Percentiles rank a stretch among this genome's conserved stretches.
These are phyloP conservation scores for Cyprinus carpio DNA, from an alignment of 2,113 vertebrate genomes.

Conservation along the genomic window DNA sequence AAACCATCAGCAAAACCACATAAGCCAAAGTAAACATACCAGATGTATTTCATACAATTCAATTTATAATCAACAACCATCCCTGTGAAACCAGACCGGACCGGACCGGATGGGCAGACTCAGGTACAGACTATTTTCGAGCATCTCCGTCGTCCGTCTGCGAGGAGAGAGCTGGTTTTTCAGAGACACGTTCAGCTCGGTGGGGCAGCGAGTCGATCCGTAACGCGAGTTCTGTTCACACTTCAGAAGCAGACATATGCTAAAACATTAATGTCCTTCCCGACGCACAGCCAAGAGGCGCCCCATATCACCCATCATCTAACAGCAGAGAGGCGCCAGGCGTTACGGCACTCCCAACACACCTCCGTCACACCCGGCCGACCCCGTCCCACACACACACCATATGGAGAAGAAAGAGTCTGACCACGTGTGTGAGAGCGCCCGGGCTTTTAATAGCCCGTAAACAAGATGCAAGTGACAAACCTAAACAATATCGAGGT, in stretches of 20 bases:
- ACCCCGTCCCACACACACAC: conserved; percentile 31
- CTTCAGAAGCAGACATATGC: conserved; percentile 50
- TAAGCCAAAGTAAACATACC: background rate
- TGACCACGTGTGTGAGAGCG: conserved; percentile 28
- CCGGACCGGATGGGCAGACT: background rate
- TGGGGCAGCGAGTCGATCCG: too few relatives aligned
- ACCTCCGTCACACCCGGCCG: conserved; percentile 23
- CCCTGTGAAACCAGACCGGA: background rate
- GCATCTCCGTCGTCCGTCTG: background rate
- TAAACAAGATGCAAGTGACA: conserved; percentile 50
- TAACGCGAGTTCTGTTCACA: conserved; percentile 9
- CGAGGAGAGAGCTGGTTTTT: background rate
- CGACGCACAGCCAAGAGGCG: conserved; percentile 44
- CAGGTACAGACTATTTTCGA: conserved; percentile 9
- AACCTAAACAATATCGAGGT: conserved; percentile 38
- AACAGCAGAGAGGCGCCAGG: conserved; percentile 30
- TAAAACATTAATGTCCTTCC: conserved; percentile 49
- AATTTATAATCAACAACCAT: too few relatives aligned
- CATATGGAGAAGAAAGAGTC: conserved; percentile 42
- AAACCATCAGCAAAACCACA: too few relatives aligned
- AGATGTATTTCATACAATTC: background rate
- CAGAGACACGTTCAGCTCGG: background rate
- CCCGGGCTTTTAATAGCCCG: conserved; percentile 37
- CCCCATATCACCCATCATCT: conserved; percentile 50
- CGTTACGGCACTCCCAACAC: conserved; percentile 36